Percentiles rank a stretch among this genome's conserved stretches.
Evolutionary conservation across 2,113 vertebrate genomes (phyloP).

Genomic region (Chinchilla lanigera): DNA sequence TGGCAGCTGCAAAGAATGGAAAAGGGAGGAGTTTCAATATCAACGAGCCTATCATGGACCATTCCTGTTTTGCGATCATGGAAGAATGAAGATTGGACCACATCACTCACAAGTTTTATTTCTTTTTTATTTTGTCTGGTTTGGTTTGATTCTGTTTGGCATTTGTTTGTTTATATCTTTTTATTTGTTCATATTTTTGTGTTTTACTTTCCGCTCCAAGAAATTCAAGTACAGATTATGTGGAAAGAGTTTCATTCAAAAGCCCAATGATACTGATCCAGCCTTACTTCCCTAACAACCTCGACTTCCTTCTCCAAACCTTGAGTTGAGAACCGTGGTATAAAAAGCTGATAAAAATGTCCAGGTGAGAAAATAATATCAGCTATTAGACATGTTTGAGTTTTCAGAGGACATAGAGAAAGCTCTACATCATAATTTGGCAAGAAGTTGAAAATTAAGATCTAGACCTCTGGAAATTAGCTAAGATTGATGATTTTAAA

Average conservation of each 20-base stretch:
- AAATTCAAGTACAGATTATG: not conserved
- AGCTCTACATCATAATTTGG: not conserved
- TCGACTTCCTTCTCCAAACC: not conserved
- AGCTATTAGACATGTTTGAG: not conserved
- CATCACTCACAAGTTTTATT: not conserved
- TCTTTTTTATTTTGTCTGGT: not conserved
- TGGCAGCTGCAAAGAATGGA: not conserved
- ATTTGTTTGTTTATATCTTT: not conserved
- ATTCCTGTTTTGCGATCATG: not conserved
- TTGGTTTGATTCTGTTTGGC: not conserved
- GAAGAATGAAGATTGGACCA: not conserved
- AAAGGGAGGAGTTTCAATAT: not conserved
- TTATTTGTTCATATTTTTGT: not conserved
- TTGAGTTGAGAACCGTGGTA: not conserved
- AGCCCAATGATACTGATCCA: not conserved
- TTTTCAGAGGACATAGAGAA: not conserved
- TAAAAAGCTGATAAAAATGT: slow-evolving; percentile 16
- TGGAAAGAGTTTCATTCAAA: not conserved
- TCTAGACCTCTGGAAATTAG: not conserved
- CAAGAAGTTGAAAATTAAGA: slow-evolving; percentile 28
- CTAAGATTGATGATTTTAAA: not conserved
- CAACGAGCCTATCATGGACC: not conserved
- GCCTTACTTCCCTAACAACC: not conserved
- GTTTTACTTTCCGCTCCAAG: not conserved
- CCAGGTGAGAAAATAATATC: not conserved